Conservation (phyloP, 2,797 vertebrate genomes). For the Onychomys arenicola region DNA sequence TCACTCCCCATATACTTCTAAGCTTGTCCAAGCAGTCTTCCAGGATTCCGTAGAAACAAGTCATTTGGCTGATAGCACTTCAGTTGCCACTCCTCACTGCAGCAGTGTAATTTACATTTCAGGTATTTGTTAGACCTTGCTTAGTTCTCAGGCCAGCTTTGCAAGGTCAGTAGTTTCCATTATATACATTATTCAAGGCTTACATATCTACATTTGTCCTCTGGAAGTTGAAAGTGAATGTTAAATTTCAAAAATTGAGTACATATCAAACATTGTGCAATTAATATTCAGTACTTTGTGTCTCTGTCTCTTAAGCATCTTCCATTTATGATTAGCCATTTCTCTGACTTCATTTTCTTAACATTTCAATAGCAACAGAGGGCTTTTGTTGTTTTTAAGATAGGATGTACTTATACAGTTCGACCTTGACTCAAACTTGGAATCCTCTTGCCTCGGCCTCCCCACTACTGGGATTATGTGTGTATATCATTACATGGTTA, state of each 20-base stretch:
- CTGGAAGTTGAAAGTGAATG: background rate
- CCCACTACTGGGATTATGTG: background rate
- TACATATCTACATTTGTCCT: background rate
- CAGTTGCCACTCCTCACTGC: background rate
- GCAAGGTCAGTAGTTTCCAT: background rate
- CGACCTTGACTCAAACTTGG: background rate
- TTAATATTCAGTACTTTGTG: background rate
- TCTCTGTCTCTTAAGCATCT: background rate
- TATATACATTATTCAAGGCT: background rate
- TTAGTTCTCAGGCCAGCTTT: background rate
- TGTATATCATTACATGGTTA: no score
- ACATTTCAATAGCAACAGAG: no score
- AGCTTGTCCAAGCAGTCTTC: background rate
- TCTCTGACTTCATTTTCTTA: constrained; percentile 4
- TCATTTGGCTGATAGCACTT: background rate
- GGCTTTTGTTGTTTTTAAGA: background rate
- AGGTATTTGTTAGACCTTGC: background rate
- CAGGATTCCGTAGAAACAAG: background rate
- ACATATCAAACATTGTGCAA: background rate
- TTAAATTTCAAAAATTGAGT: background rate
- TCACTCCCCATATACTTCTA: background rate
- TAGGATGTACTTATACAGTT: background rate
- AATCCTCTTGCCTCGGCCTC: background rate
- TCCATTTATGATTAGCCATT: constrained; percentile 22
- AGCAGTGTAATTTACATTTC: background rate